phyloP scores from a whole-genome alignment of 2,888 invertebrate species.

The Napeogenes inachia region DNA sequence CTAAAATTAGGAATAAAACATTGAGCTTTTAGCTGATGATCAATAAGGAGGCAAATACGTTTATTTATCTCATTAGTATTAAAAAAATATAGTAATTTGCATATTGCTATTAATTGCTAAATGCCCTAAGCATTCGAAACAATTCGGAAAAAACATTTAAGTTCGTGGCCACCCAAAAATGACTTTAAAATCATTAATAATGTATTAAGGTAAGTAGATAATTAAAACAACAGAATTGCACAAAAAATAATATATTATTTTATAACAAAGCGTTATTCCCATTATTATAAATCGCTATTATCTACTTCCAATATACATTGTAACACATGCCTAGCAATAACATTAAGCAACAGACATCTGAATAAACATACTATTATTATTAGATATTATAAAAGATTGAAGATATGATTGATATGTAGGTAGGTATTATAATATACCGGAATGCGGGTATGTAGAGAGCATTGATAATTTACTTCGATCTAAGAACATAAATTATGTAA shows the following conservation, averaged over 20 bases:
- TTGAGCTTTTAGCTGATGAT: too few relatives aligned
- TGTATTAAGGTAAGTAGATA: background rate
- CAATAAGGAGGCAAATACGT: too few relatives aligned
- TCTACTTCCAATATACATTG: slow-evolving; percentile 9
- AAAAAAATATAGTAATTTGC: too few relatives aligned
- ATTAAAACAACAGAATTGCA: slow-evolving; percentile 37
- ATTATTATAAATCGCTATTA: slow-evolving; percentile 11
- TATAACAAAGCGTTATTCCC: slow-evolving; percentile 62
- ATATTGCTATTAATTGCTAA: too few relatives aligned
- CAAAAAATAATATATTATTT: slow-evolving; percentile 66
- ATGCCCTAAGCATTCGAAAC: too few relatives aligned
- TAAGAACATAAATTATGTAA: too few relatives aligned
- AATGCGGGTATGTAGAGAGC: too few relatives aligned
- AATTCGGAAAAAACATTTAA: too few relatives aligned
- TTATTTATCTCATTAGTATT: too few relatives aligned
- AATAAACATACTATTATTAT: background rate
- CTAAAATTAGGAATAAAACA: too few relatives aligned
- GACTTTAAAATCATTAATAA: background rate
- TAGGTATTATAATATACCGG: background rate
- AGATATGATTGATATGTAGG: slow-evolving; percentile 3
- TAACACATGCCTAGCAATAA: slow-evolving; percentile 11
- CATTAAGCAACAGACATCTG: slow-evolving; percentile 10
- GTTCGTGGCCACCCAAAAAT: too few relatives aligned
- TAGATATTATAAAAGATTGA: background rate
- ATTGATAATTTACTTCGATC: too few relatives aligned